Evolutionary conservation across 2,113 vertebrate species (phyloP), one percentile per base, ranked within the genome.

Genomic region (Dolichallabes microphthalmus): DNA sequence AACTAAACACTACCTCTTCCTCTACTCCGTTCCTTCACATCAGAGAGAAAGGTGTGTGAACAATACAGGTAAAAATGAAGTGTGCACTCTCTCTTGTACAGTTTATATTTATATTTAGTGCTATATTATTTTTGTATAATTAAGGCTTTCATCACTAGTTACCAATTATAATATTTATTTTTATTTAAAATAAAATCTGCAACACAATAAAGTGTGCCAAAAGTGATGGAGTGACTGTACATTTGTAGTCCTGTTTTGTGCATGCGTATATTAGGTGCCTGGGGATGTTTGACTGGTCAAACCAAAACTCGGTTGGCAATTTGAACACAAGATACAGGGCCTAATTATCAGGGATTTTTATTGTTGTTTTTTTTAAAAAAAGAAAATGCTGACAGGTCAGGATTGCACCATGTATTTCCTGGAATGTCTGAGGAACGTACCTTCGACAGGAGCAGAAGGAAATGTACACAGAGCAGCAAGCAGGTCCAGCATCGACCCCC

Each of bases 401-500:
- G 19, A 58, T 55, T 17, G 50, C 50, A 27, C 2, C 25, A 58
- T 2, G 32, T 60, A 60, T 71, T 63, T 15, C 13, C 71, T 52
- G 19, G 39, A 53, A 35, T 53, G 22, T 74, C 4, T 15, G 13
- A 27, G 15, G n/a, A 30, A 85, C 93, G 90, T 89, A 95, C 95
- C 94, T 63, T 87, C 73, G 52, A 92, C 82, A 74, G 91, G 64
- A 84, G 78, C 88, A 84, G 82, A 85, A 58, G 61, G 86, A 0
- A 86, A 82, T 12, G 91, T 91, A 91, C 92, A 96, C 89, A 98
- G 87, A 69, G 94, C 90, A 88, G 92, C 85, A 89, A 99, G 84
- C 84, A 97, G 90, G 86, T 98, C 97, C 82, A 98, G 89, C 90
- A 91, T 96, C 9, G 95, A 94, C 83, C 96, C 96, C 95, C 97